phyloP scores from a whole-genome alignment of 2,113 vertebrate genomes.

The Phocoena phocoena region DNA sequence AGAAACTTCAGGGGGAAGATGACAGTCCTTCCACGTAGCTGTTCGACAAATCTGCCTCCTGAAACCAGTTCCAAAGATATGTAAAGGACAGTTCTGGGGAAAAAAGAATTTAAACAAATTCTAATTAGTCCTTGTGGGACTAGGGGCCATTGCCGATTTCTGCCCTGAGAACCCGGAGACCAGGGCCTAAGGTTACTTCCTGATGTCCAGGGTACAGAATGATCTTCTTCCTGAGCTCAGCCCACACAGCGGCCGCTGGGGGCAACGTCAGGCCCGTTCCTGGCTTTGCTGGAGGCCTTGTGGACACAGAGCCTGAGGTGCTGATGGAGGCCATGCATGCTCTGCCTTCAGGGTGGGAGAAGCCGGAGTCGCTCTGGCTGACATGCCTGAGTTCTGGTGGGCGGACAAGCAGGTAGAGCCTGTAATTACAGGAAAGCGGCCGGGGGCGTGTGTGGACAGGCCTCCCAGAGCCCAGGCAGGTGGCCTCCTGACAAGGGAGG shows the following conservation, averaged over 20 bases:
- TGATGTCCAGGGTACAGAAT: not conserved
- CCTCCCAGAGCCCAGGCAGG: not conserved
- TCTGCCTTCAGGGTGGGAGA: not conserved
- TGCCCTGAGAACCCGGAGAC: not conserved
- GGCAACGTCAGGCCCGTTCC: not conserved
- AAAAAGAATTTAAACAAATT: conserved; percentile 36
- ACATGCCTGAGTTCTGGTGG: not conserved
- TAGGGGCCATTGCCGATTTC: not conserved
- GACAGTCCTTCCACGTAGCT: not conserved
- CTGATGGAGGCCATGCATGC: fast-evolving
- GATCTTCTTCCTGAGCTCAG: not conserved
- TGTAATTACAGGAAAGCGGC: conserved; percentile 24
- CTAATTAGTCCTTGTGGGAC: conserved; percentile 64
- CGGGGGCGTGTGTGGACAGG: not conserved
- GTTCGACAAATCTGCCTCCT: conserved; percentile 46
- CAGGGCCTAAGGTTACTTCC: not conserved
- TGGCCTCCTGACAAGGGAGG: conserved; percentile 30
- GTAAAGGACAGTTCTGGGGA: conserved; percentile 23
- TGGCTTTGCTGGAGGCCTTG: not conserved
- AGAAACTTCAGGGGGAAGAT: not conserved
- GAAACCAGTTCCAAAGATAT: conserved; percentile 47
- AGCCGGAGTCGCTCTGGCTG: not conserved
- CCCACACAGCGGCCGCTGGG: not conserved
- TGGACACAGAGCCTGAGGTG: not conserved
- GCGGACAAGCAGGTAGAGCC: not conserved